Evolutionary conservation across 2,888 invertebrate species (phyloP).

Genomic region (Hirudinaria manillensis): DNA sequence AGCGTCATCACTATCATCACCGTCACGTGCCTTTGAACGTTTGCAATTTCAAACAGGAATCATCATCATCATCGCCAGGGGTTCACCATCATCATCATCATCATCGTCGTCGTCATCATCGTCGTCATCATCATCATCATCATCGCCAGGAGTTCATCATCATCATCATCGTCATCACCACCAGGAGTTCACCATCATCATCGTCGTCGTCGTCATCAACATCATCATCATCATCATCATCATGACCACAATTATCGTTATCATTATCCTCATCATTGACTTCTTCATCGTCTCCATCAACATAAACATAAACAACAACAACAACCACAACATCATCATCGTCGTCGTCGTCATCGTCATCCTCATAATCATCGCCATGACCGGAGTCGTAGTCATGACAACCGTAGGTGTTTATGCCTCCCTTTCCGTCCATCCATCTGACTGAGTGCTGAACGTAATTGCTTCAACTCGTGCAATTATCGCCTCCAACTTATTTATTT

Average conservation of each 20-base stretch:
- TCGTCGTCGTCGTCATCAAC: neutral
- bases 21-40: no score
- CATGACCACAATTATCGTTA: slow-evolving; percentile 6
- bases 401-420: neutral
- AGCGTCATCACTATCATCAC: neutral
- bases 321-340: slow-evolving; percentile 10
- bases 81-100: slow-evolving; percentile 15
- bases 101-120: slow-evolving; percentile 18
- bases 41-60: no score
- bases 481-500: no score
- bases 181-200: neutral
- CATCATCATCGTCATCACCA: slow-evolving; percentile 12
- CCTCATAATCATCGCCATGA: slow-evolving; percentile 4
- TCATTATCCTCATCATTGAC: slow-evolving; percentile 4
- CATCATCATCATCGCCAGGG: slow-evolving; percentile 5
- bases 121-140: slow-evolving; percentile 20
- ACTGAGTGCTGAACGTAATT: no score
- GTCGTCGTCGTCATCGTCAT: slow-evolving; percentile 6
- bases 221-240: slow-evolving; percentile 21
- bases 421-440: neutral
- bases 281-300: slow-evolving; percentile 7
- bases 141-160: neutral
- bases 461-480: no score
- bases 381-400: neutral
- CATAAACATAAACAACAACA: neutral